These are phyloP conservation scores for Poecilia latipinna DNA, from an alignment of 2,113 vertebrate species.

Conservation along the genomic window DNA sequence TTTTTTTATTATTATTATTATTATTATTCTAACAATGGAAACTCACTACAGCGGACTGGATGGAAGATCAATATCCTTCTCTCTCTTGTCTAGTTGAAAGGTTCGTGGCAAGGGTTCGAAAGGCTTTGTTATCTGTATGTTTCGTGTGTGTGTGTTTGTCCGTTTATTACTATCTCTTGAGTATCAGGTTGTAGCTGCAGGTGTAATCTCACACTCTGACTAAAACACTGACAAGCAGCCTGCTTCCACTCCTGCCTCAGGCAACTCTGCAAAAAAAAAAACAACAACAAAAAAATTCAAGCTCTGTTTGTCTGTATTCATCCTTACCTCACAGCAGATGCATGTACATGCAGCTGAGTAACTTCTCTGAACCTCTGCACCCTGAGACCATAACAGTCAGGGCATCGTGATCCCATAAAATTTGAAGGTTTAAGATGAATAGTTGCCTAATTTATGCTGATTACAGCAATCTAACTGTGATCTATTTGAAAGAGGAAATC, in stretches of 20 bases:
- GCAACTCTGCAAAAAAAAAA: constrained; percentile 41
- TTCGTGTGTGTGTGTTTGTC: not conserved
- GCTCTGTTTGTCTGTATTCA: constrained; percentile 36
- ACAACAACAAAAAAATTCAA: constrained; percentile 38
- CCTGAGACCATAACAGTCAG: not conserved
- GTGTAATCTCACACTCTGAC: constrained; percentile 31
- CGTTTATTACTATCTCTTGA: constrained; percentile 24
- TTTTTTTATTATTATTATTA: not conserved
- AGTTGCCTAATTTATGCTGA: not conserved
- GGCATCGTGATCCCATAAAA: not conserved
- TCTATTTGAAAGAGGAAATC: not conserved
- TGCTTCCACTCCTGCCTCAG: constrained; percentile 33
- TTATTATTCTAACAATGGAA: constrained; percentile 15
- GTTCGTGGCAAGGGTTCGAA: constrained; percentile 27
- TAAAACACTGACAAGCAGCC: constrained; percentile 40
- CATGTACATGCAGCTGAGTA: constrained; percentile 23
- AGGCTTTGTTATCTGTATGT: constrained; percentile 29
- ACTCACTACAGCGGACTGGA: not conserved
- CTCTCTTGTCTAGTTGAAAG: constrained; percentile 18
- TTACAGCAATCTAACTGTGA: not conserved
- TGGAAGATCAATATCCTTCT: constrained; percentile 16
- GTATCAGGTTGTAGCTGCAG: constrained; percentile 22
- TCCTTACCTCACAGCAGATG: constrained; percentile 38
- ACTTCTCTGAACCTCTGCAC: constrained; percentile 4
- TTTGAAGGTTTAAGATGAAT: constrained; percentile 3